phyloP scores from a whole-genome alignment of 2,797 vertebrate genomes.

The Otus scops region DNA sequence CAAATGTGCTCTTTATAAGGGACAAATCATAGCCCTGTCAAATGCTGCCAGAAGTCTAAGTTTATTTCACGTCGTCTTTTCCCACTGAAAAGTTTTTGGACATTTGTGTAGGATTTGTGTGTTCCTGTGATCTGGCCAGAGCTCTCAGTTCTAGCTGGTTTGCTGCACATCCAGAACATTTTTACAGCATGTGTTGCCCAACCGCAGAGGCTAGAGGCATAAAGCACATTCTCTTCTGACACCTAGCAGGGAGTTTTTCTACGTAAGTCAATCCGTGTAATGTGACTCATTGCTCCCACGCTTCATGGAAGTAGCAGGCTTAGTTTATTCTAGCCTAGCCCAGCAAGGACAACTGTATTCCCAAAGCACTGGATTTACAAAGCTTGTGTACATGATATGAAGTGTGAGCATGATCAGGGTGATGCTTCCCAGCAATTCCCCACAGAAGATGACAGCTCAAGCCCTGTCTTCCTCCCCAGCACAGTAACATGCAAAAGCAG shows the following conservation, averaged over 20 bases:
- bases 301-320: conserved; percentile 15
- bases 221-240: conserved; percentile 56
- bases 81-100: neutral
- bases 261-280: neutral
- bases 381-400: neutral
- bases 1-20: neutral
- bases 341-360: neutral
- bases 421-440: neutral
- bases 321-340: neutral
- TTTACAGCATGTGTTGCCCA: conserved; percentile 53
- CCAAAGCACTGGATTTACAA: neutral
- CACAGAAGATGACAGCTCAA: neutral
- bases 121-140: neutral
- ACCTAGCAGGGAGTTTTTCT: conserved; percentile 57
- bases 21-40: neutral
- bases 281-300: conserved; percentile 56
- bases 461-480: neutral
- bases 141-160: conserved; percentile 13
- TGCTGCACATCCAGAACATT: conserved; percentile 41
- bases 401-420: accelerated
- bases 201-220: conserved; percentile 39
- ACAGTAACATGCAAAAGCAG: neutral
- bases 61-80: neutral
- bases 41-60: neutral
- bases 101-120: neutral